Evolutionary conservation across 2,888 invertebrate species (phyloP).

Genomic region (Zygothrica quintamaculata): DNA sequence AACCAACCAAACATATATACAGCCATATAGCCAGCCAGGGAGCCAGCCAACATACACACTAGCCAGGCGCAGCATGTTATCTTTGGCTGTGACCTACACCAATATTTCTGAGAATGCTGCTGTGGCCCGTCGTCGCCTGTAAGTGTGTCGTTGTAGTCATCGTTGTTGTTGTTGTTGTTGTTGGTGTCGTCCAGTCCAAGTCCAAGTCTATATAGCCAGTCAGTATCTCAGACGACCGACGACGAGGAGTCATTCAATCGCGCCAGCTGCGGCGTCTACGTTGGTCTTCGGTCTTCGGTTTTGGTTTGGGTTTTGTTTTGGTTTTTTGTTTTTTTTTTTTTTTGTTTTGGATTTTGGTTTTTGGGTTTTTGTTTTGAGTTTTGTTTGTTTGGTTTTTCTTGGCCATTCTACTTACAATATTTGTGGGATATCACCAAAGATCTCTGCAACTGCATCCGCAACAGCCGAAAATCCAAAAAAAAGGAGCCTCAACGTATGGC

Average conservation of each 20-base stretch:
- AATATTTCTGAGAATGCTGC: slow-evolving; percentile 85
- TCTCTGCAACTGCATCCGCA: slow-evolving; percentile 70
- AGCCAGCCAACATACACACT: slow-evolving; percentile 29
- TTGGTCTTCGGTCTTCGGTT: slow-evolving; percentile 57
- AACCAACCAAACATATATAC: slow-evolving; percentile 20
- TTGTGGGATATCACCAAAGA: slow-evolving; percentile 74
- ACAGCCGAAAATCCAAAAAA: slow-evolving; percentile 48
- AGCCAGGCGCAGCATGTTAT: slow-evolving; percentile 84
- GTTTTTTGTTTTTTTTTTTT: slow-evolving; percentile 45
- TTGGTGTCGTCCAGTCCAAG: slow-evolving; percentile 49
- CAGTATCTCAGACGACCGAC: slow-evolving; percentile 75
- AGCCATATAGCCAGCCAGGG: slow-evolving; percentile 1
- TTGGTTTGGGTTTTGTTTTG: slow-evolving; percentile 40
- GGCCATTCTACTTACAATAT: slow-evolving; percentile 79
- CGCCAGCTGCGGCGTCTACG: slow-evolving; percentile 77
- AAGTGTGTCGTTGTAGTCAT: slow-evolving; percentile 69
- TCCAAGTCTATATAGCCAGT: slow-evolving; percentile 65
- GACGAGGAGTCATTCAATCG: slow-evolving; percentile 78
- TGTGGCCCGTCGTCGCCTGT: slow-evolving; percentile 74
- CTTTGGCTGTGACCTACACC: slow-evolving; percentile 85
- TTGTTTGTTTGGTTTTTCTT: slow-evolving; percentile 55
- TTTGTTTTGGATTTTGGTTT: slow-evolving; percentile 40
- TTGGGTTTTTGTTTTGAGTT: slow-evolving; percentile 45
- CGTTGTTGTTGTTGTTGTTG: slow-evolving; percentile 17
- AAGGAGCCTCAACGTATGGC: slow-evolving; percentile 46